Conservation (phyloP, 2,888 invertebrate species). For the Spodoptera littoralis region DNA sequence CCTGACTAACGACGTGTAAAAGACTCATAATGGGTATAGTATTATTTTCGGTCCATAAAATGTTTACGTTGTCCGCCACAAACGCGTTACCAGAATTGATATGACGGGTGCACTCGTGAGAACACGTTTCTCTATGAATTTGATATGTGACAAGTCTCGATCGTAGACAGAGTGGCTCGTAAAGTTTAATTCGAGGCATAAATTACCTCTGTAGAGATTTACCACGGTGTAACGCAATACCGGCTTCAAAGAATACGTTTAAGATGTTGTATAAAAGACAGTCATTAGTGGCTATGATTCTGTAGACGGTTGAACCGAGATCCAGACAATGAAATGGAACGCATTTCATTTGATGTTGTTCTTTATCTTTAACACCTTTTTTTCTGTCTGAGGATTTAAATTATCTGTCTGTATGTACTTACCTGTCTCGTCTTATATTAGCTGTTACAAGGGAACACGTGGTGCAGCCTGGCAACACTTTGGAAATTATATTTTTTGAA, state of each 20-base stretch:
- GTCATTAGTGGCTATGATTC: conserved; percentile 72
- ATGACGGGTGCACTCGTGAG: conserved; percentile 79
- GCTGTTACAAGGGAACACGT: too few relatives aligned
- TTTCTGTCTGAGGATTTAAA: conserved; percentile 44
- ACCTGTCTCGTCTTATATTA: too few relatives aligned
- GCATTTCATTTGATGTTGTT: conserved; percentile 57
- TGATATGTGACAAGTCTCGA: conserved; percentile 78
- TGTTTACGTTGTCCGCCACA: conserved; percentile 64
- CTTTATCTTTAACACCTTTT: conserved; percentile 42
- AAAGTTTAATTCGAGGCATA: conserved; percentile 82
- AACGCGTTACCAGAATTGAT: conserved; percentile 74
- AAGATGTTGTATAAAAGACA: conserved; percentile 72
- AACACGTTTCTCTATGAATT: conserved; percentile 76
- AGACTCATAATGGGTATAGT: conserved; percentile 54
- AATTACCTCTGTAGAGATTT: conserved; percentile 78
- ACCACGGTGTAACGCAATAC: conserved; percentile 77
- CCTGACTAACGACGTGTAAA: conserved; percentile 55
- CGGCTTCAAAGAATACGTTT: conserved; percentile 65
- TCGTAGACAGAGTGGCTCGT: conserved; percentile 80
- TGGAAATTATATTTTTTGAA: too few relatives aligned
- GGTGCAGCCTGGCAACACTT: too few relatives aligned
- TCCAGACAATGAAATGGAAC: conserved; percentile 60
- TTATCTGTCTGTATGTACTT: conserved; percentile 21
- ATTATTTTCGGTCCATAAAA: conserved; percentile 63
- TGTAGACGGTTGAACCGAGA: conserved; percentile 61